Percentiles rank a stretch among this genome's conserved stretches.
Conservation (phyloP, 1,140 invertebrate genomes). For the Drosophila tristis region DNA sequence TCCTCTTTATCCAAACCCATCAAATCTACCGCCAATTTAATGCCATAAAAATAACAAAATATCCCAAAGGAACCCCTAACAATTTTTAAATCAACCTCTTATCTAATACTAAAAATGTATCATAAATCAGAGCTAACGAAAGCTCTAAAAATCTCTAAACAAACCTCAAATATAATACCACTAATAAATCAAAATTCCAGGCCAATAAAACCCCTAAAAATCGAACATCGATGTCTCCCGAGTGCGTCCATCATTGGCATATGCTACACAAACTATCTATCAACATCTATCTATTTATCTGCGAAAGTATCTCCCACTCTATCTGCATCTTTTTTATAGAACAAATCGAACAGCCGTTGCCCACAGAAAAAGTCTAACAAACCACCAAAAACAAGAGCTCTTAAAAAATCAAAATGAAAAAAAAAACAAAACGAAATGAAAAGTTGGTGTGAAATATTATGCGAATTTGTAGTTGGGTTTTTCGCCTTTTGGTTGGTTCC, state of each 20-base stretch:
- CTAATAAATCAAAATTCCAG: constrained; percentile 24
- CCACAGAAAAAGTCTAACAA: constrained; percentile 46
- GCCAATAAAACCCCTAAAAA: neutral
- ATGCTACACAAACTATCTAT: constrained; percentile 49
- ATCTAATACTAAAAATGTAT: too few species aligned
- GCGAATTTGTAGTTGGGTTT: constrained; percentile 59
- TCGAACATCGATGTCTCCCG: constrained; percentile 1
- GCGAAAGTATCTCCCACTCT: neutral
- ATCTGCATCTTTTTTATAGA: constrained; percentile 15
- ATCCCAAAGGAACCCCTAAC: too few species aligned
- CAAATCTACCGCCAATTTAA: too few species aligned
- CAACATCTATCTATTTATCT: constrained; percentile 24
- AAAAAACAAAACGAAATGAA: constrained; percentile 39
- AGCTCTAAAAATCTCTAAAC: too few species aligned
- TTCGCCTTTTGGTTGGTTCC: neutral
- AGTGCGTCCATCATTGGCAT: constrained; percentile 45
- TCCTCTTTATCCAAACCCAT: too few species aligned
- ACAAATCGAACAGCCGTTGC: constrained; percentile 40
- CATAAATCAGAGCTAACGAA: too few species aligned
- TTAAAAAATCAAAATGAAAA: constrained; percentile 25
- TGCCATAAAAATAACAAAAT: too few species aligned
- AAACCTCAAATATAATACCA: neutral
- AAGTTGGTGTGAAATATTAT: constrained; percentile 80
- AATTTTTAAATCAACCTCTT: too few species aligned
- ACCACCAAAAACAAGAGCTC: constrained; percentile 30